These are phyloP conservation scores for Monodelphis domestica DNA, from an alignment of 2,797 vertebrate genomes.

Conservation along the genomic window DNA sequence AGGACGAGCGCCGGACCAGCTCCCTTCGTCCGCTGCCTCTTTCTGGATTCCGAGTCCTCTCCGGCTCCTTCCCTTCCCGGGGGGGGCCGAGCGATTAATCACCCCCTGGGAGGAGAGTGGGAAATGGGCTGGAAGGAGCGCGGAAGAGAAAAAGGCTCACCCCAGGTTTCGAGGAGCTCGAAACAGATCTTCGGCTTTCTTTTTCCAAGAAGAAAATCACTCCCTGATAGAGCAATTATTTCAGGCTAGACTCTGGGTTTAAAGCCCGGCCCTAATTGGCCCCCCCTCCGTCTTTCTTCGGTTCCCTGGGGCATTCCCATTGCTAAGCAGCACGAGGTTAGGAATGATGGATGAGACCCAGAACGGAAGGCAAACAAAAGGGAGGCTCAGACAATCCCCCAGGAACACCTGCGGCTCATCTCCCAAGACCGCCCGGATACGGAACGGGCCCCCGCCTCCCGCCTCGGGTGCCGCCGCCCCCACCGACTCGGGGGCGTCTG, in stretches of 20 bases:
- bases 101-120: slow-evolving; percentile 68
- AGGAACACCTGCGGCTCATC: slow-evolving; percentile 79
- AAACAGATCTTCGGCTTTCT: slow-evolving; percentile 79
- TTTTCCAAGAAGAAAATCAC: slow-evolving; percentile 61
- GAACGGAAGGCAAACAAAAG: slow-evolving; percentile 82
- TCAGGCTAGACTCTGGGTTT: slow-evolving; percentile 75
- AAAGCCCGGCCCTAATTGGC: slow-evolving; percentile 77
- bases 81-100: slow-evolving; percentile 80
- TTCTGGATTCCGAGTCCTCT: too few relatives aligned
- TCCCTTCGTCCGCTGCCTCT: too few relatives aligned
- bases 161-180: slow-evolving; percentile 70
- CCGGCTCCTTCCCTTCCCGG: slow-evolving; percentile 59
- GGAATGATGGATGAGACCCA: slow-evolving; percentile 81
- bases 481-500: neutral
- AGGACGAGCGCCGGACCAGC: too few relatives aligned
- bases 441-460: fast-evolving
- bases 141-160: neutral
- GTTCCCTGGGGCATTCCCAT: slow-evolving; percentile 78
- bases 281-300: slow-evolving; percentile 61
- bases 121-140: slow-evolving; percentile 51
- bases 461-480: neutral
- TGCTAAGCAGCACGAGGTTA: slow-evolving; percentile 81
- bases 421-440: slow-evolving; percentile 72
- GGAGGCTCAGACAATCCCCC: slow-evolving; percentile 64
- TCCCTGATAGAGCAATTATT: slow-evolving; percentile 76